Percentiles rank a stretch among this genome's conserved stretches.
These are phyloP conservation scores for Parasteatoda tepidariorum DNA, from an alignment of 1,140 invertebrate species.

Conservation along the genomic window DNA sequence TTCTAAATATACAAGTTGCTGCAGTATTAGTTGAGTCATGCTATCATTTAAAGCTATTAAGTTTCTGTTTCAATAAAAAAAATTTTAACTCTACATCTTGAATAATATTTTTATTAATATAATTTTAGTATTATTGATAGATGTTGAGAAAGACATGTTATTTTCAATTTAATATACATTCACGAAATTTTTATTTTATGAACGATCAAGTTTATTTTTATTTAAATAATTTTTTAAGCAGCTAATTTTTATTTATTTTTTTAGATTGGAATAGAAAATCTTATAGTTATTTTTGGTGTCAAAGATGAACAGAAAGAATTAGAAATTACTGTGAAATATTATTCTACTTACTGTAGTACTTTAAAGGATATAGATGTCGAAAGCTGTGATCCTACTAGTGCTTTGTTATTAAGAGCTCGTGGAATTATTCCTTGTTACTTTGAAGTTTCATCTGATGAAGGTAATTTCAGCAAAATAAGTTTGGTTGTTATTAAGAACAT, in stretches of 20 bases:
- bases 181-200: too few species aligned
- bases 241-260: background rate
- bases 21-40: too few species aligned
- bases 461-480: too few species aligned
- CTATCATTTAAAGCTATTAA: too few species aligned
- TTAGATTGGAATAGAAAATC: slow-evolving; percentile 28
- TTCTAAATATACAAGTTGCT: too few species aligned
- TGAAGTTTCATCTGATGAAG: slow-evolving; percentile 32
- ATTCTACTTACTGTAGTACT: slow-evolving; percentile 11
- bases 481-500: too few species aligned
- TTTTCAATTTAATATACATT: background rate
- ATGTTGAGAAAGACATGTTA: background rate
- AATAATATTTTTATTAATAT: too few species aligned
- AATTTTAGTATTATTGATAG: too few species aligned
- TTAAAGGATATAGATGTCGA: background rate
- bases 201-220: background rate
- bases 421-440: slow-evolving; percentile 20
- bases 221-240: background rate
- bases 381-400: background rate
- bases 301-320: background rate
- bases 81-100: too few species aligned
- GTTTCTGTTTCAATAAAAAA: too few species aligned
- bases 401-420: slow-evolving; percentile 20
- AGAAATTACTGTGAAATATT: slow-evolving; percentile 7
- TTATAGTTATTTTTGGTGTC: slow-evolving; percentile 7